phyloP scores from a whole-genome alignment of 35 echinoderm and acorn worm species.

The Chiridota heheva region DNA sequence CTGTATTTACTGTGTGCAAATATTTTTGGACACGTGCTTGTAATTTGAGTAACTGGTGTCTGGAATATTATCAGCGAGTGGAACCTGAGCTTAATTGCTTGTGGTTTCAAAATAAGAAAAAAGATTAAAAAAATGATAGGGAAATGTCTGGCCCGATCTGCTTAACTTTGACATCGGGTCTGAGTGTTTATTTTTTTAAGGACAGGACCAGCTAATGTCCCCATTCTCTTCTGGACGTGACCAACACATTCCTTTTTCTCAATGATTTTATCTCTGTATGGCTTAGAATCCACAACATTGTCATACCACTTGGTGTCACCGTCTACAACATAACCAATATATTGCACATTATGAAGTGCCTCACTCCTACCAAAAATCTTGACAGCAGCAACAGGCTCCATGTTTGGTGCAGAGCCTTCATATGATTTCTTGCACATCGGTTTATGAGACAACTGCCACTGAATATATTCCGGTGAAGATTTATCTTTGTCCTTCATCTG shows the following conservation, averaged over 20 bases:
- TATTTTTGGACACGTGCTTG: too few species aligned
- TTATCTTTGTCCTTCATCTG: neutral
- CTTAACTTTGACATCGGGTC: too few species aligned
- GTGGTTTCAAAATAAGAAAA: too few species aligned
- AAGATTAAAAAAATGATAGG: too few species aligned
- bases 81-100: too few species aligned
- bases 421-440: neutral
- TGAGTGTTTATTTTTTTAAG: too few species aligned
- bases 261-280: neutral
- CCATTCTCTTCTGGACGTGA: slow-evolving; percentile 25
- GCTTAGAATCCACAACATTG: neutral
- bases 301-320: neutral
- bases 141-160: too few species aligned
- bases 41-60: too few species aligned
- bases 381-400: slow-evolving; percentile 3
- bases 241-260: slow-evolving; percentile 37
- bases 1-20: too few species aligned
- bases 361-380: neutral
- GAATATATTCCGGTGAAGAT: neutral
- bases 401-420: slow-evolving; percentile 2
- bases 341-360: neutral
- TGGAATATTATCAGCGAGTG: too few species aligned
- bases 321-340: slow-evolving; percentile 28
- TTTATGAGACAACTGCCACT: slow-evolving; percentile 8
- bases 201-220: too few species aligned